A percentile compares a stretch with the other conserved stretches of the same genome.
These are phyloP conservation scores for Chironomus tepperi DNA, from an alignment of 1,140 invertebrate species.

Conservation along the genomic window DNA sequence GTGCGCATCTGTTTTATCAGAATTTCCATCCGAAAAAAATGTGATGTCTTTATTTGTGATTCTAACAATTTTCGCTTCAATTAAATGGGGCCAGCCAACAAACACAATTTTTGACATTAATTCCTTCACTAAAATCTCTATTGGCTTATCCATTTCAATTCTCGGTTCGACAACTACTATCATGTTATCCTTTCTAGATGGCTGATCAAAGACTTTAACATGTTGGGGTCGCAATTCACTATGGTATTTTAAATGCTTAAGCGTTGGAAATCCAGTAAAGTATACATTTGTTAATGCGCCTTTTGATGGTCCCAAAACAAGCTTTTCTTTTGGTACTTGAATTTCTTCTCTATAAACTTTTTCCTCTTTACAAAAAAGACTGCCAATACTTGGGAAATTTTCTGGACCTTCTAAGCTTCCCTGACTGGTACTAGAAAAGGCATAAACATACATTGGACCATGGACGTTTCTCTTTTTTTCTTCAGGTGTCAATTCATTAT, in stretches of 20 bases:
- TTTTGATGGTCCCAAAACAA: constrained; percentile 66
- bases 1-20: constrained; percentile 28
- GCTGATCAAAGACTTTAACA: constrained; percentile 81
- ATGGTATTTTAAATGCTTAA: constrained; percentile 74
- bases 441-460: constrained; percentile 77
- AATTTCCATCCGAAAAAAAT: constrained; percentile 28
- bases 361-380: constrained; percentile 37
- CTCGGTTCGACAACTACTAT: constrained; percentile 51
- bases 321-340: constrained; percentile 46
- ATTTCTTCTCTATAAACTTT: constrained; percentile 50
- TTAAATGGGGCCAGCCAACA: constrained; percentile 83
- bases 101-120: constrained; percentile 64
- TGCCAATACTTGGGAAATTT: constrained; percentile 29
- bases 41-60: constrained; percentile 29
- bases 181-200: constrained; percentile 71
- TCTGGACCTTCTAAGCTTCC: constrained; percentile 40
- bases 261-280: constrained; percentile 84
- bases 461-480: constrained; percentile 71
- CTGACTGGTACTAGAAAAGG: constrained; percentile 49
- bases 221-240: constrained; percentile 58
- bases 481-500: constrained; percentile 54
- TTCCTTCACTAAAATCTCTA: constrained; percentile 47
- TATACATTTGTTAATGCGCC: constrained; percentile 60
- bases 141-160: constrained; percentile 32
- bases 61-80: constrained; percentile 50